Percentiles rank a stretch among this genome's conserved stretches.
These are phyloP conservation scores for Papilio glaucus DNA, from an alignment of 1,140 invertebrate genomes.

Conservation along the genomic window DNA sequence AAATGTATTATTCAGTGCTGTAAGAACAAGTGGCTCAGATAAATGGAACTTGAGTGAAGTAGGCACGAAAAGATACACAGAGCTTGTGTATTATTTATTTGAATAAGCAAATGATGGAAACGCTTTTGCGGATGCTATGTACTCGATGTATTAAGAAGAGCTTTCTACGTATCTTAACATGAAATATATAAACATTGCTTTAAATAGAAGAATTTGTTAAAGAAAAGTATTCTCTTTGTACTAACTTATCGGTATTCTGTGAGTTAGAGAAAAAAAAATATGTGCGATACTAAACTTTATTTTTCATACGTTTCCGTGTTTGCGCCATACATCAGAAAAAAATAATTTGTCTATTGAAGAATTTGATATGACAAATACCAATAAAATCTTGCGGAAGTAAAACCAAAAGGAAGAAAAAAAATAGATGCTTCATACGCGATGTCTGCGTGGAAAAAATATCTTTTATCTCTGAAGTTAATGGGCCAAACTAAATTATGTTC, in stretches of 20 bases:
- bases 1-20: slow-evolving; percentile 33
- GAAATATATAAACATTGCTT: too few relatives aligned
- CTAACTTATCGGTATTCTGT: too few relatives aligned
- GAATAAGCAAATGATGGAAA: slow-evolving; percentile 32
- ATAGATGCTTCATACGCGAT: background rate
- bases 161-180: background rate
- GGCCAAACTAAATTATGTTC: slow-evolving; percentile 28
- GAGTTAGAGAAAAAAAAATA: too few relatives aligned
- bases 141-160: background rate
- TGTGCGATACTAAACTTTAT: too few relatives aligned
- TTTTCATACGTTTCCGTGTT: too few relatives aligned
- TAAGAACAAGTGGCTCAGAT: slow-evolving; percentile 30
- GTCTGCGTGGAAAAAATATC: slow-evolving; percentile 28
- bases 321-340: too few relatives aligned
- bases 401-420: background rate
- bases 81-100: slow-evolving; percentile 32
- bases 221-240: too few relatives aligned
- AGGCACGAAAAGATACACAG: slow-evolving; percentile 9
- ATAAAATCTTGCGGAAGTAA: slow-evolving; percentile 5
- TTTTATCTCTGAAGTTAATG: slow-evolving; percentile 30
- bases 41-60: slow-evolving; percentile 32
- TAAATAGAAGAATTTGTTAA: too few relatives aligned
- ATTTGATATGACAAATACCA: slow-evolving; percentile 7
- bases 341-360: background rate
- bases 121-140: background rate